Base-by-base conservation (phyloP, 1,140 invertebrate genomes). In the Drosophila athabasca region DNA sequence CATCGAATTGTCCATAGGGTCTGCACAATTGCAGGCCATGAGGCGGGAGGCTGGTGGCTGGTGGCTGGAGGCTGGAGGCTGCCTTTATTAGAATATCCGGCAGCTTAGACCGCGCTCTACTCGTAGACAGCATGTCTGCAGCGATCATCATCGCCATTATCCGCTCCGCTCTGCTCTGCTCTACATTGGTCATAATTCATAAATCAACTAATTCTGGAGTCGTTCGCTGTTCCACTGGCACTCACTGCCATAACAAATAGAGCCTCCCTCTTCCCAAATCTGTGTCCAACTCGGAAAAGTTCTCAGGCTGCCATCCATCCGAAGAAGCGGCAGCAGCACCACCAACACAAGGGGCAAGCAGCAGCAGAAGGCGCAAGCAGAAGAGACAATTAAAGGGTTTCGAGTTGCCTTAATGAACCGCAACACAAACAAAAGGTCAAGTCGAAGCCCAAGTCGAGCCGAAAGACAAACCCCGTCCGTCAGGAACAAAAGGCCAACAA, bases 61-160 rank as follows among this genome's bases (percentile, higher is more conserved):
- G 52, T 29, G 39, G 51, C 53, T 54, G 19, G 46, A n/a, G 46
- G 11, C 46, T 60, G 61, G 57, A 19, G 39, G 48, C 53, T 59
- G 81, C 11, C 78, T 90, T 90, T 90, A 90, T 90, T 90, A 90
- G 87, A 82, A 90, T 90, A 87, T 90, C 87, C 87, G 87, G 87
- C 81, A 83, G 87, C 79, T 83, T 77, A 79, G 53, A 64, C 59
- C 48, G 50, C 31, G 35, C 35, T 39, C 35, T 31, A 8, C 29
- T 29, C 50, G 58, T 44, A 65, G 79, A 83, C 80, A 68, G 65
- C 43, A 24, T 85, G 73, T 78, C 82, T 74, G 77, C 66, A 53
- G 31, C 31, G 31, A 35, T 35, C 31, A 9, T 35, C 31, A 35
- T 35, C 9, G 24, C 26, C 19, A 52, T 51, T 51, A 35, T 66